A percentile compares a stretch with the other conserved stretches of the same genome.
Evolutionary conservation across 2,888 invertebrate species (phyloP).

Genomic region (Drosophila aldrichi): DNA sequence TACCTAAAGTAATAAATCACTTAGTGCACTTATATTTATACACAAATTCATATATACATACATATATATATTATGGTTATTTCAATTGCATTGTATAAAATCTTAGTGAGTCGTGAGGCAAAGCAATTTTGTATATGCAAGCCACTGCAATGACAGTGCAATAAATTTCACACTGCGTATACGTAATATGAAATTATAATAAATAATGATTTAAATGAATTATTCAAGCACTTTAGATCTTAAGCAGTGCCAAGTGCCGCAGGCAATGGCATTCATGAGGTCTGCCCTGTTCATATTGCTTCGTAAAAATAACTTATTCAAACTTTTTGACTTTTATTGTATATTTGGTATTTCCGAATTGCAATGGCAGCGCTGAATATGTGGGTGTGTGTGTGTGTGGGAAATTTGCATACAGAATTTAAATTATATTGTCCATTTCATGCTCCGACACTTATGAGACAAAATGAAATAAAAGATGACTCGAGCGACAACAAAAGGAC

Average conservation of each 20-base stretch:
- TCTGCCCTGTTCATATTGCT: conserved; percentile 11
- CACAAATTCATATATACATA: neutral
- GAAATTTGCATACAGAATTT: conserved; percentile 74
- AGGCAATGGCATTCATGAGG: conserved; percentile 19
- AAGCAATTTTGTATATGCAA: neutral
- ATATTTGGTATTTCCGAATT: conserved; percentile 69
- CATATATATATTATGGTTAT: neutral
- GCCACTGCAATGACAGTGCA: conserved; percentile 20
- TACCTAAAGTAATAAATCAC: neutral
- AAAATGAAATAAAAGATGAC: conserved; percentile 76
- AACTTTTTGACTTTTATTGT: conserved; percentile 69
- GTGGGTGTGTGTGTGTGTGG: conserved; percentile 23
- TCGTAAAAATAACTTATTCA: conserved; percentile 62
- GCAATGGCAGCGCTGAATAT: conserved; percentile 31
- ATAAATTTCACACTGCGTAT: conserved; percentile 39
- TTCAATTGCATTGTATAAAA: neutral
- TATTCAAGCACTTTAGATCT: conserved; percentile 44
- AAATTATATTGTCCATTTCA: conserved; percentile 77
- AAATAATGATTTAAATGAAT: conserved; percentile 64
- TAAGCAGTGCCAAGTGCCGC: conserved; percentile 13
- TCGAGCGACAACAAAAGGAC: conserved; percentile 63
- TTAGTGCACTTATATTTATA: neutral
- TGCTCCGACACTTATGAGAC: conserved; percentile 77
- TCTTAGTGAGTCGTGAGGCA: neutral
- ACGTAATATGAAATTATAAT: conserved; percentile 59